Evolutionary conservation across 2,797 vertebrate genomes (phyloP), one percentile per base, ranked within the genome.

Genomic region (Syngnathus acus): DNA sequence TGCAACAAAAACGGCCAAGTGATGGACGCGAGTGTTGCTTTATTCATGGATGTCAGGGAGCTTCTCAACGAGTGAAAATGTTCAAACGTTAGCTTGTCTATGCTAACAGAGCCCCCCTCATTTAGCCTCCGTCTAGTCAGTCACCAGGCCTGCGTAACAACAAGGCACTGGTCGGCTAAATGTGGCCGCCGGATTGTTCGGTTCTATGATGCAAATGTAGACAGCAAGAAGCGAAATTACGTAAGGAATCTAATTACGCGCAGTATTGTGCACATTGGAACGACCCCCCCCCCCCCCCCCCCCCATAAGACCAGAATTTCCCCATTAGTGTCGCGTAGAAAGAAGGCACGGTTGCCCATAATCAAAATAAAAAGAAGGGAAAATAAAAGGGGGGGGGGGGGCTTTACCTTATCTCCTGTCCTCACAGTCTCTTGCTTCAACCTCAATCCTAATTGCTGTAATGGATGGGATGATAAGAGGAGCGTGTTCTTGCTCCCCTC

Each of bases 91-190:
- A 85, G 80, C 84, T 66, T 37, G 0, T 74, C 75, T 72, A 81
- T 68, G 86, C 85, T 88, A 86, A 72, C 71, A 14, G 26, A 37
- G 19, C 3, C 9, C 32, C 32, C 32, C 32, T 32, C 32, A 17
- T 37, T 55, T 45, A 19, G 78, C 83, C 83, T 87, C 63, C 83
- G 83, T 55, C 51, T 19, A 48, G 65, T 47, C 1, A 43, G 42
- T 71, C 16, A 71, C 64, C 71, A 70, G 86, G 86, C 86, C 87
- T 71, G 68, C 59, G 60, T 62, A 42, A 54, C 38, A 69, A 45
- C 65, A 43, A 68, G 13, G 11, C 62, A 8, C 54, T 45, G 61
- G 39, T 6, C 2, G 19, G 32, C 21, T n/a, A 65, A 54, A 53
- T 45, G 50, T 43, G 42, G 53, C 9, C 23, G 53, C 9, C 32